A percentile compares a stretch with the other conserved stretches of the same genome.
Evolutionary conservation across 2,888 invertebrate species (phyloP).

Genomic region (Hipparchia semele): DNA sequence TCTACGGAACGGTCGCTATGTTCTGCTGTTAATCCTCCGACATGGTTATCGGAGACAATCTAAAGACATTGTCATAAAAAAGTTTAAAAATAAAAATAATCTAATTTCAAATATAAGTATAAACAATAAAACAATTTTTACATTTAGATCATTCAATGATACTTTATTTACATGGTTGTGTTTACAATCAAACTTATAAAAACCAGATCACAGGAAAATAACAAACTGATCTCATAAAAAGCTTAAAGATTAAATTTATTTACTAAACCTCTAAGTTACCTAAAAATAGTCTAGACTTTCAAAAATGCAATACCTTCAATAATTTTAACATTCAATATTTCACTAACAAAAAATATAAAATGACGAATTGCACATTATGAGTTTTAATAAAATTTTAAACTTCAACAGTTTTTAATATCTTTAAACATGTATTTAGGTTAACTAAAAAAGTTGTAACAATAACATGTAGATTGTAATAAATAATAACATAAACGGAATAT

Average conservation of each 20-base stretch:
- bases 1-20: too few relatives aligned
- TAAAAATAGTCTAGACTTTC: constrained; percentile 21
- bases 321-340: constrained; percentile 7
- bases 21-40: too few relatives aligned
- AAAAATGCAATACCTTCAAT: constrained; percentile 7
- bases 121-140: constrained; percentile 65
- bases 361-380: constrained; percentile 1
- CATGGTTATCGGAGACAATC: not conserved
- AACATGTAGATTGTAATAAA: constrained; percentile 13
- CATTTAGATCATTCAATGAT: constrained; percentile 81
- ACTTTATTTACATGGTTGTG: constrained; percentile 80
- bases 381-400: constrained; percentile 19
- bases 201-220: constrained; percentile 68
- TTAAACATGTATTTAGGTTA: not conserved
- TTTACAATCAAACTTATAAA: constrained; percentile 64
- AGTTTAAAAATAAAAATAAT: not conserved
- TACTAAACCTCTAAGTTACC: constrained; percentile 23
- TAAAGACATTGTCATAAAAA: not conserved
- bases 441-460: constrained; percentile 10
- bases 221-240: constrained; percentile 44
- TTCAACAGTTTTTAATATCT: constrained; percentile 23
- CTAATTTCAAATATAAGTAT: not conserved
- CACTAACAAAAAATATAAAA: not conserved
- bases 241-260: constrained; percentile 23
- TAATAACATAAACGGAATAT: constrained; percentile 40